Evolutionary conservation across 2,888 invertebrate species (phyloP).

Genomic region (Dysmachus trigonus): DNA sequence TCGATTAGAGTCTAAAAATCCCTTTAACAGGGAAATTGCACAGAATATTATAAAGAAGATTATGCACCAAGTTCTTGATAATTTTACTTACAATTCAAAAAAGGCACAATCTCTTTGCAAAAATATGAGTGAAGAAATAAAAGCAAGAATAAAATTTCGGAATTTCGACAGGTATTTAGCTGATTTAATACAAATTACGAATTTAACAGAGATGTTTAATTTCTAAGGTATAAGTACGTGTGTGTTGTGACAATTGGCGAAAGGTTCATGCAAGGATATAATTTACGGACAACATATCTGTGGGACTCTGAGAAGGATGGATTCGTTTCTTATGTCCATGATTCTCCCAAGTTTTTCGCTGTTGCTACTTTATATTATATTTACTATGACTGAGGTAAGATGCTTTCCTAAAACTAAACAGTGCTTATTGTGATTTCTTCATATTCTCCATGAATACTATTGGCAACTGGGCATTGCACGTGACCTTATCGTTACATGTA

Average conservation of each 20-base stretch:
- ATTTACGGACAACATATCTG: constrained; percentile 58
- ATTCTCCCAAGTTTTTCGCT: constrained; percentile 59
- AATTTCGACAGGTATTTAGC: constrained; percentile 59
- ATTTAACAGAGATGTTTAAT: background rate
- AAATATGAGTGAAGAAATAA: constrained; percentile 62
- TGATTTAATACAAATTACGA: background rate
- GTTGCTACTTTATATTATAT: constrained; percentile 60
- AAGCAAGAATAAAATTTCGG: constrained; percentile 57
- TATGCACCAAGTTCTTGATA: constrained; percentile 57
- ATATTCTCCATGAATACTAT: background rate
- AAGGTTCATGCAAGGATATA: constrained; percentile 60
- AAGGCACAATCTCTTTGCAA: constrained; percentile 57
- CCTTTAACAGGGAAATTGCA: constrained; percentile 60
- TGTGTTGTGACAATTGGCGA: constrained; percentile 62
- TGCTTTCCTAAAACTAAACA: background rate
- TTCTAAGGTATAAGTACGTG: constrained; percentile 59
- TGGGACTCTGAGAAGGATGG: constrained; percentile 63
- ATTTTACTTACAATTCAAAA: constrained; percentile 59
- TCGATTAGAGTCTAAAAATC: constrained; percentile 59
- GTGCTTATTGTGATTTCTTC: background rate
- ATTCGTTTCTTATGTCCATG: constrained; percentile 58
- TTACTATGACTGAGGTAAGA: constrained; percentile 58
- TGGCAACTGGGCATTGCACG: no score
- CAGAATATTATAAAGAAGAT: constrained; percentile 59
- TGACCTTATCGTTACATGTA: no score